Evolutionary conservation across 1,140 invertebrate species (phyloP).

Genomic region (Drosophila suzukii): DNA sequence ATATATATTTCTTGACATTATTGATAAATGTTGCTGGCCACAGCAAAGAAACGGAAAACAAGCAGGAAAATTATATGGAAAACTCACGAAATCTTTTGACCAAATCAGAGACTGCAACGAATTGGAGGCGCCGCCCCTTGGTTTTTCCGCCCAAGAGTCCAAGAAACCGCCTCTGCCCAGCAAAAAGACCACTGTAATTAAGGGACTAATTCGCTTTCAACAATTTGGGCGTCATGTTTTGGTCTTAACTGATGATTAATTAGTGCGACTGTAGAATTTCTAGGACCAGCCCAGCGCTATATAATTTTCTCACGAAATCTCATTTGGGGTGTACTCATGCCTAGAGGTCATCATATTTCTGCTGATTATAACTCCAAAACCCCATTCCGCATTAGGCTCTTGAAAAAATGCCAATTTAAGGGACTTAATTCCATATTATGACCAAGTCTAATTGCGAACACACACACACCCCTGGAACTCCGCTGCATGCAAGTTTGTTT

Average conservation of each 20-base stretch:
- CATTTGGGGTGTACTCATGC: conserved; percentile 47
- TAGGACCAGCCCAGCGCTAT: conserved; percentile 38
- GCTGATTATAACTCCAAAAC: conserved; percentile 39
- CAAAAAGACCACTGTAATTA: conserved; percentile 51
- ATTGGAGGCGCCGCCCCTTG: conserved; percentile 18
- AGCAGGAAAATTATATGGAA: conserved; percentile 66
- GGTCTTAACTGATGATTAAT: conserved; percentile 77
- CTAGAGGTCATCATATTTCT: conserved; percentile 63
- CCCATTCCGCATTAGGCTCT: conserved; percentile 48
- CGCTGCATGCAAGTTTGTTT: conserved; percentile 54
- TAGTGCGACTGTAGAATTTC: conserved; percentile 53
- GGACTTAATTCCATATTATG: conserved; percentile 72
- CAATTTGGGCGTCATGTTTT: conserved; percentile 66
- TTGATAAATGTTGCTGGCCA: conserved; percentile 69
- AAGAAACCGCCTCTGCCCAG: neutral
- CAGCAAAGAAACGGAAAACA: conserved; percentile 41
- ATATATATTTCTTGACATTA: conserved; percentile 69
- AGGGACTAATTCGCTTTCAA: conserved; percentile 66
- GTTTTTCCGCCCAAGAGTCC: neutral
- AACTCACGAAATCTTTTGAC: conserved; percentile 61
- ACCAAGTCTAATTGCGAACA: conserved; percentile 58
- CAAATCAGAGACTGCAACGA: conserved; percentile 45
- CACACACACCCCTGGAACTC: conserved; percentile 7
- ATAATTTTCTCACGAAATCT: conserved; percentile 73
- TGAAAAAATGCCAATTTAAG: conserved; percentile 64